Base-by-base conservation (phyloP, 2,888 invertebrate genomes). In the Harpalus rubripes region DNA sequence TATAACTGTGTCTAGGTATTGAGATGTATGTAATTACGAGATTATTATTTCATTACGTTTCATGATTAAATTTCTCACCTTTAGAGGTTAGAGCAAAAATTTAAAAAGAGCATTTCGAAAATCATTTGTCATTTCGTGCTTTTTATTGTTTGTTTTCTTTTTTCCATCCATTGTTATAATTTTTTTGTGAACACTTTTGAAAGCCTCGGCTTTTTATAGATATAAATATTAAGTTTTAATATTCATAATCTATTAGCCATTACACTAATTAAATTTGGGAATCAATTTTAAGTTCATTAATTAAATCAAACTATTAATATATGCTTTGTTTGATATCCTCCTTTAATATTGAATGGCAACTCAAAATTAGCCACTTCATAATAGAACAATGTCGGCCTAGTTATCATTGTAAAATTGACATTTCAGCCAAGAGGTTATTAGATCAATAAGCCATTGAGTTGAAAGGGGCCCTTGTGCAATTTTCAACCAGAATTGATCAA, bases 401-500 rank as follows among this genome's bases (percentile, higher is more conserved):
- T 63, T 32, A 68, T 68, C 39, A 15, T n/a, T 68, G 39, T n/a
- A 68, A 68, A 68, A 39, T 68, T 39, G 39, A 39, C 68, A 68
- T 68, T 68, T 68, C 68, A 68, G 7, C 68, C 68, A 32, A 68
- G 44, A 52, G 44, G 12, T 68, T 68, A 15, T 41, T 39, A 63
- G 63, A 63, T 63, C 39, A 39, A 68, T 68, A 68, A 39, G 39
- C 32, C 26, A 68, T 68, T 39, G 39, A 15, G 68, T 68, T n/a
- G 68, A 68, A 26, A 68, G 39, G 0, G 39, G 68, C 15, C 39
- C 68, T 68, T 15, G 39, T 68, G 68, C 39, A 68, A 68, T 68
- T 68, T 68, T 68, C 68, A 68, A 39, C 68, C 68, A n/a, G 7
- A 39, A 63, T 12, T 68, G 39, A 68, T 68, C 68, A 68, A 68